Percentiles rank a stretch among this genome's conserved stretches.
These are phyloP conservation scores for Acinonyx jubatus DNA, from an alignment of 2,113 vertebrate genomes.

Conservation along the genomic window DNA sequence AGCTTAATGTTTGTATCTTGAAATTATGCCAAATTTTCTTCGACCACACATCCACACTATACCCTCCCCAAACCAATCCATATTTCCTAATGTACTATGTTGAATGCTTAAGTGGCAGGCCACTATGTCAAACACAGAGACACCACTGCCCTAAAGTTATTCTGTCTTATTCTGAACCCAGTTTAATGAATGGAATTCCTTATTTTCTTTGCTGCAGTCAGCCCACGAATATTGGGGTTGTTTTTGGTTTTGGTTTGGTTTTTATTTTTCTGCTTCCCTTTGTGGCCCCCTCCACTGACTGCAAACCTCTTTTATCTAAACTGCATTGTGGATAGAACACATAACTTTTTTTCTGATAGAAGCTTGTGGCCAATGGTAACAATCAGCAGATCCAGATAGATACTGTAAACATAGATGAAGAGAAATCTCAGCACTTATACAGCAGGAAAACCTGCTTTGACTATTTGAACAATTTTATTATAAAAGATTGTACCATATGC, in stretches of 20 bases:
- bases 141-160: neutral
- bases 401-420: neutral
- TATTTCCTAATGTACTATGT: neutral
- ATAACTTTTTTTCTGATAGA: neutral
- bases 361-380: neutral
- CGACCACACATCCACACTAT: neutral
- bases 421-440: neutral
- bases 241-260: neutral
- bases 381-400: neutral
- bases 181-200: neutral
- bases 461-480: neutral
- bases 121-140: neutral
- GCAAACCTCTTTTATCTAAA: neutral
- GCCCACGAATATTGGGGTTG: neutral
- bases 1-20: neutral
- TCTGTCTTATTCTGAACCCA: neutral
- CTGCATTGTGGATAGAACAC: neutral
- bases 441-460: neutral
- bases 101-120: neutral
- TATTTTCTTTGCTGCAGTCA: neutral
- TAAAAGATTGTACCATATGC: neutral
- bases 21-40: neutral
- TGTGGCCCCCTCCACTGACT: fast-evolving
- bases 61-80: neutral
- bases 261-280: neutral